These are phyloP conservation scores for Meandrina meandrites DNA, from an alignment of 92 coral and sea anemone genomes.

Conservation along the genomic window DNA sequence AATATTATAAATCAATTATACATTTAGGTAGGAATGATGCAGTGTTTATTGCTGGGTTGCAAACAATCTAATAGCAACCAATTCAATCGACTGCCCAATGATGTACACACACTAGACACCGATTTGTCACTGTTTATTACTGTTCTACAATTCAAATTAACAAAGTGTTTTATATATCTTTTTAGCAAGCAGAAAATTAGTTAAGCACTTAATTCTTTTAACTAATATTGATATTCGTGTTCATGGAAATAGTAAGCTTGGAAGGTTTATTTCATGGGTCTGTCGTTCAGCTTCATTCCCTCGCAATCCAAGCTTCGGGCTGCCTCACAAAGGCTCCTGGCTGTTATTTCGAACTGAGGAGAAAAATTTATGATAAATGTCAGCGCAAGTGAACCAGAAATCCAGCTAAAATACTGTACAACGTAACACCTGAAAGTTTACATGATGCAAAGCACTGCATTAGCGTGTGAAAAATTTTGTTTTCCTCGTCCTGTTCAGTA, in stretches of 20 bases:
- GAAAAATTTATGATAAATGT: neutral
- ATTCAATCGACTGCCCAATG: too few relatives aligned
- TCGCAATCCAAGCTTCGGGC: slow-evolving; percentile 3
- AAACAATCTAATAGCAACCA: too few relatives aligned
- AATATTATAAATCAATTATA: too few relatives aligned
- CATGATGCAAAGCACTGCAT: too few relatives aligned
- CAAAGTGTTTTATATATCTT: neutral
- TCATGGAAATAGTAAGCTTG: neutral
- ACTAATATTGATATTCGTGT: neutral
- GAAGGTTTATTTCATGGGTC: neutral
- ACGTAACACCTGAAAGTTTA: too few relatives aligned
- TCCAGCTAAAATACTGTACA: neutral
- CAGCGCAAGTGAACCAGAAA: neutral
- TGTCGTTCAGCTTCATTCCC: neutral
- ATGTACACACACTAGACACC: too few relatives aligned
- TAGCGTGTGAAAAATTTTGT: too few relatives aligned
- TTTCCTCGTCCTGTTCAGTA: too few relatives aligned
- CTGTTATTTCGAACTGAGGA: neutral
- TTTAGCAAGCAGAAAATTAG: neutral
- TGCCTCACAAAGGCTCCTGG: neutral
- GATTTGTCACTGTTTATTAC: too few relatives aligned
- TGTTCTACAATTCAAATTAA: too few relatives aligned
- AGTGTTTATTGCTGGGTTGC: too few relatives aligned
- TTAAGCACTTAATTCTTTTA: neutral
- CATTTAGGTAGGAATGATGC: too few relatives aligned